Evolutionary conservation across 2,113 vertebrate genomes (phyloP), one percentile per base, ranked within the genome.

Genomic region (Planiliza haematocheilus): DNA sequence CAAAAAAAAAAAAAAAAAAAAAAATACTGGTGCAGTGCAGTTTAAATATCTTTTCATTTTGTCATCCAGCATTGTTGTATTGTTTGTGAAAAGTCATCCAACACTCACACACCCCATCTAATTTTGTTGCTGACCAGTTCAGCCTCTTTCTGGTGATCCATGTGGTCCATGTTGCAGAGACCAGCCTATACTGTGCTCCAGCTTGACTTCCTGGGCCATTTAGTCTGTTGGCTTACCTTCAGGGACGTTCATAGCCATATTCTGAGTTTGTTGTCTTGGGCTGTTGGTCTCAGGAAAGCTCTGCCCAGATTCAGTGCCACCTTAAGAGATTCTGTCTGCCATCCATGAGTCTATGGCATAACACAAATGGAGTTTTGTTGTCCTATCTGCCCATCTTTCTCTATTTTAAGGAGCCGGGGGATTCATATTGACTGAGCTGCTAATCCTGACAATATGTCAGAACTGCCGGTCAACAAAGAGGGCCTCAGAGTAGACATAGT

Each of bases 361-460:
- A 50, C 36, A 53, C 61, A 5, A 18, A 69, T 16, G 24, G 9
- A 48, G 36, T 80, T 90, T 74, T 87, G 59, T 85, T 87, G 85
- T 83, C 66, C 80, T 82, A 48, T 82, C 76, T 73, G 72, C 52
- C 46, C 60, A 68, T 85, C 77, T 79, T n/a, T n/a, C 77, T 91
- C 89, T 91, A 89, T 91, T 89, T 91, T 88, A 79, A 82, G 86
- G 74, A 82, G 59, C 70, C 37, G 4, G 67, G 72, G 72, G 76
- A 62, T 82, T 83, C 61, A 69, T 71, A 69, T 83, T 83, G 74
- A 76, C 70, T 75, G 76, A 75, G 59, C 55, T 55, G 43, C 75
- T 86, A 86, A 90, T 92, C 88, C 91, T 77, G 70, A 59, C 68
- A 82, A 82, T 78, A 76, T 85, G 85, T 86, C 57, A 68, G 74